These are phyloP conservation scores for Xenentodon cancila DNA, from an alignment of 2,797 vertebrate species.

Conservation along the genomic window DNA sequence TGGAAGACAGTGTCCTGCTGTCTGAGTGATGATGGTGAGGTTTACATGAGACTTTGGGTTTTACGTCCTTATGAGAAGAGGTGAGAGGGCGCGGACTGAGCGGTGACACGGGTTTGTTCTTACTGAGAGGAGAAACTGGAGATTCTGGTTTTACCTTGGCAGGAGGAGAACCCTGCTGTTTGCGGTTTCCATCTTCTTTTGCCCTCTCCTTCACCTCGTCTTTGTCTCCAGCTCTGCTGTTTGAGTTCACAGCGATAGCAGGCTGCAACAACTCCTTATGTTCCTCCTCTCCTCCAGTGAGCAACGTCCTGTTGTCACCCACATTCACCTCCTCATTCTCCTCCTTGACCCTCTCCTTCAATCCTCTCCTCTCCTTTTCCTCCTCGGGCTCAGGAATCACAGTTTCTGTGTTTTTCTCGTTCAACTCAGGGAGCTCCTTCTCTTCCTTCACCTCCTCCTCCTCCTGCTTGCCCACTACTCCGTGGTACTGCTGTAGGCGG, in stretches of 20 bases:
- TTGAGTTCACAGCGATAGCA: conserved; percentile 11
- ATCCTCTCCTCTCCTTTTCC: not conserved
- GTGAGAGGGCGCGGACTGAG: conserved; percentile 66
- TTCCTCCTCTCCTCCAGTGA: conserved; percentile 24
- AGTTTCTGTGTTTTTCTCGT: conserved; percentile 3
- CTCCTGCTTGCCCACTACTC: conserved; percentile 59
- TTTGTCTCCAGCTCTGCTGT: not conserved
- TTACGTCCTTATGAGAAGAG: conserved; percentile 70
- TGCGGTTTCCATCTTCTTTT: conserved; percentile 45
- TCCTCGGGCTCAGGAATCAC: not conserved
- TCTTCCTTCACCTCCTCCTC: conserved; percentile 62
- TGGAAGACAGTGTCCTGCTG: conserved; percentile 47
- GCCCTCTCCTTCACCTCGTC: conserved; percentile 23
- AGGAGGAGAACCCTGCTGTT: conserved; percentile 58
- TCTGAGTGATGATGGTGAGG: conserved; percentile 36
- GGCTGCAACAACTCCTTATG: conserved; percentile 1
- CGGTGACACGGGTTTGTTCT: conserved; percentile 71
- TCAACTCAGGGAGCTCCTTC: conserved; percentile 4
- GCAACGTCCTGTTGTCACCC: conserved; percentile 40
- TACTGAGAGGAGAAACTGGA: conserved; percentile 57
- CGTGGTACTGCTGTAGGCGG: conserved; percentile 90
- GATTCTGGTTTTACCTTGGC: conserved; percentile 80
- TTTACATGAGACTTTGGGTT: conserved; percentile 66
- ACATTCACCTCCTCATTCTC: conserved; percentile 28
- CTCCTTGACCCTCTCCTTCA: conserved; percentile 43